Percentiles rank a stretch among this genome's conserved stretches.
These are phyloP conservation scores for Aspidapion aeneum DNA, from an alignment of 2,888 invertebrate genomes.

Conservation along the genomic window DNA sequence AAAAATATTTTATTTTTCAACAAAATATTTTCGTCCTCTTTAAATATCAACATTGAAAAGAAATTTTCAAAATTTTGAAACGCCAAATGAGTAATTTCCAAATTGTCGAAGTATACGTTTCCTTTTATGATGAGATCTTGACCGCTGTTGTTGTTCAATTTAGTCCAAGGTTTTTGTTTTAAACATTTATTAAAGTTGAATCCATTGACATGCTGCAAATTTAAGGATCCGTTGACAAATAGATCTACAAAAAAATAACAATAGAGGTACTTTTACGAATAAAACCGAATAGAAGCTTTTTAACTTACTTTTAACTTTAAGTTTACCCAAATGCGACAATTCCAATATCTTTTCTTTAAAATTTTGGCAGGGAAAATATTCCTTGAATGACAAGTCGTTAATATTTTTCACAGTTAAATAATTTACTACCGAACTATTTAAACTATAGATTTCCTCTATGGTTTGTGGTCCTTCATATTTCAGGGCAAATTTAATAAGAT, in stretches of 20 bases:
- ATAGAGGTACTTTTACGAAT: no score
- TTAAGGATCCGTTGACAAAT: slow-evolving; percentile 42
- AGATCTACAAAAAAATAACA: slow-evolving; percentile 36
- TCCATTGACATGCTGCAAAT: no score
- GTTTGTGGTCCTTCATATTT: slow-evolving; percentile 41
- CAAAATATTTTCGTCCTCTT: slow-evolving; percentile 38
- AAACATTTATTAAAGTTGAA: slow-evolving; percentile 22
- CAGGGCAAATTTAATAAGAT: slow-evolving; percentile 38
- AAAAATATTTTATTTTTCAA: slow-evolving; percentile 40
- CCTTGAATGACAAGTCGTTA: slow-evolving; percentile 43
- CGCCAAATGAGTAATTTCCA: slow-evolving; percentile 43
- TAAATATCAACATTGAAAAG: slow-evolving; percentile 46
- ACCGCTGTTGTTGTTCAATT: slow-evolving; percentile 4
- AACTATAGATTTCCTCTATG: slow-evolving; percentile 40
- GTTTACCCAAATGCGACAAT: not conserved
- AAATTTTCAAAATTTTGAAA: slow-evolving; percentile 43
- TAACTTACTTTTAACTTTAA: not conserved
- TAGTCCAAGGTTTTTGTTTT: slow-evolving; percentile 16
- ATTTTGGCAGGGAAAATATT: slow-evolving; percentile 30
- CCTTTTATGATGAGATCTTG: slow-evolving; percentile 19
- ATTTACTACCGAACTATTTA: slow-evolving; percentile 39
- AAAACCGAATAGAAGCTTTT: no score
- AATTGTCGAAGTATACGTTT: slow-evolving; percentile 34
- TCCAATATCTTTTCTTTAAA: slow-evolving; percentile 25
- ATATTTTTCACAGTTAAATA: slow-evolving; percentile 33